Evolutionary conservation across 2,113 vertebrate genomes (phyloP).

Genomic region (Electrona antarctica): DNA sequence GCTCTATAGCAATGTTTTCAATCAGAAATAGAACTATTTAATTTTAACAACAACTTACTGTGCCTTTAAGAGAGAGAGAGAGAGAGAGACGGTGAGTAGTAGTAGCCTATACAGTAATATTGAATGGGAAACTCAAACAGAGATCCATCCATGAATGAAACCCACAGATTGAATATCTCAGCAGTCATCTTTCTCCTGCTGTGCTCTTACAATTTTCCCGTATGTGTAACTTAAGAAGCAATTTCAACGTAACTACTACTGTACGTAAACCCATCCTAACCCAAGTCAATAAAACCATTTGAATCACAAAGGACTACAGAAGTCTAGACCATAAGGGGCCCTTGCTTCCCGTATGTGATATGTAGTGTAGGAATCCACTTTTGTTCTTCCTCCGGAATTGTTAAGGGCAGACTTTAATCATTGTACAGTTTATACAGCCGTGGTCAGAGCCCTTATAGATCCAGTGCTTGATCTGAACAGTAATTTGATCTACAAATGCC

Average conservation of each 20-base stretch:
- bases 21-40: no score
- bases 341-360: background rate
- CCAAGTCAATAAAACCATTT: constrained; percentile 27
- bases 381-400: constrained; percentile 1
- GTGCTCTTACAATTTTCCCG: constrained; percentile 1
- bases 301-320: constrained; percentile 31
- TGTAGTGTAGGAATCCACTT: background rate
- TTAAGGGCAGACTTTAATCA: constrained; percentile 27
- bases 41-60: no score
- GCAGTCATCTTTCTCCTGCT: no score
- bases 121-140: no score
- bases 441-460: constrained; percentile 17
- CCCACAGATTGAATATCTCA: no score
- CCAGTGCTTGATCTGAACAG: constrained; percentile 19
- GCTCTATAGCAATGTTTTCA: no score
- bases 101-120: no score
- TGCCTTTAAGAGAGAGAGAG: no score
- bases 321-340: constrained; percentile 8
- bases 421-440: constrained; percentile 15
- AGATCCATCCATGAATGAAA: no score
- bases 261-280: constrained; percentile 15
- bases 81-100: no score
- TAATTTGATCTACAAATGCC: constrained; percentile 51
- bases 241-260: constrained; percentile 6
- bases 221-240: constrained; percentile 20